phyloP scores from a whole-genome alignment of 30 jellyfish, hydroid and myxozoan species.

The Hydra vulgaris region DNA sequence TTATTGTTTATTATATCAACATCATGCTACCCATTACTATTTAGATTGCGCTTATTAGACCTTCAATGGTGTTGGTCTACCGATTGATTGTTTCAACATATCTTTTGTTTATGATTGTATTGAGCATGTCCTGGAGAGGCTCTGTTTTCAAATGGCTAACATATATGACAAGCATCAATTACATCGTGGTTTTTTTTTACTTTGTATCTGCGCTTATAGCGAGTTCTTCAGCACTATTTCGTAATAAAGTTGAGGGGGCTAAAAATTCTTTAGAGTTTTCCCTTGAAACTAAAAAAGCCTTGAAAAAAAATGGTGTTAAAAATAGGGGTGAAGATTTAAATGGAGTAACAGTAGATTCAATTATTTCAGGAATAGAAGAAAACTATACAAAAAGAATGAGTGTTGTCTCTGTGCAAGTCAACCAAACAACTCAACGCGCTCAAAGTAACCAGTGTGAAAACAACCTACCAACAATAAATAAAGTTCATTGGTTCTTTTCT shows the following conservation, averaged over 20 bases:
- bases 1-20: too few species aligned
- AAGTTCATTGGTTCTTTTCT: slow-evolving; percentile 22
- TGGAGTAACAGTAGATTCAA: slow-evolving; percentile 25
- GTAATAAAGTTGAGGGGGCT: neutral
- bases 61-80: slow-evolving; percentile 6
- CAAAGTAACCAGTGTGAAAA: neutral
- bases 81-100: slow-evolving; percentile 11
- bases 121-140: neutral
- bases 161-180: slow-evolving; percentile 17
- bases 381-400: slow-evolving; percentile 16
- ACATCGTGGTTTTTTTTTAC: slow-evolving; percentile 1
- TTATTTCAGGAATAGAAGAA: slow-evolving; percentile 23
- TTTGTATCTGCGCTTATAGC: slow-evolving; percentile 14
- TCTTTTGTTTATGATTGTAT: neutral
- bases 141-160: slow-evolving; percentile 4
- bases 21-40: too few species aligned
- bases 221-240: slow-evolving; percentile 15
- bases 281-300: neutral
- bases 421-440: too few species aligned
- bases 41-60: slow-evolving; percentile 9
- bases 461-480: neutral
- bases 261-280: neutral
- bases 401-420: neutral
- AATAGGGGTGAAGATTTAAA: neutral
- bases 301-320: neutral